Conservation (phyloP, 2,888 invertebrate genomes). For the Resseliella maxima region DNA sequence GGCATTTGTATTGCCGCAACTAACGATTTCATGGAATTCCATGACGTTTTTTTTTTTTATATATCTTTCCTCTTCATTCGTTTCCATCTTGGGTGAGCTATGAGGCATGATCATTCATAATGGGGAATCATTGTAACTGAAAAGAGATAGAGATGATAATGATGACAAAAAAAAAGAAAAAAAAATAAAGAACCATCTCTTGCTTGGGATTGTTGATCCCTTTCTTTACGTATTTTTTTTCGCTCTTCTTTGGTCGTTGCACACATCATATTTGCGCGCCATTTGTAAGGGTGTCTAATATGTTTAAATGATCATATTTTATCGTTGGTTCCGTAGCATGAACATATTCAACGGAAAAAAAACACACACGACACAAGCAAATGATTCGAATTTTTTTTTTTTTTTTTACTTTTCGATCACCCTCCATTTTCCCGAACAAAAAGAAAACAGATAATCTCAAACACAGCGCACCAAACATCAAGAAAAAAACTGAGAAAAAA, state of each 20-base stretch:
- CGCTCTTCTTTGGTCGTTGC: neutral
- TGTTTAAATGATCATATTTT: slow-evolving; percentile 43
- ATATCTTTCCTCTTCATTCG: neutral
- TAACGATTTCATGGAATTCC: neutral
- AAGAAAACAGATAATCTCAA: slow-evolving; percentile 41
- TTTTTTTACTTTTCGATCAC: neutral
- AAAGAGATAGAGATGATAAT: neutral
- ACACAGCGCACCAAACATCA: neutral
- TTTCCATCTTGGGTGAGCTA: neutral
- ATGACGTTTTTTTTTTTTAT: neutral
- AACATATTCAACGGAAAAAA: neutral
- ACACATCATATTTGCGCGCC: slow-evolving; percentile 15
- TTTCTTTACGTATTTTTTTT: neutral
- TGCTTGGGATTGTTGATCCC: neutral
- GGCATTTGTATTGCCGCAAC: neutral
- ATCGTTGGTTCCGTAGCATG: neutral
- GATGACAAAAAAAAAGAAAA: neutral
- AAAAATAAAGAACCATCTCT: neutral
- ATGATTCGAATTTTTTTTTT: neutral
- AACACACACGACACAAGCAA: neutral
- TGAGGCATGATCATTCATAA: neutral
- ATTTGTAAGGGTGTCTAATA: slow-evolving; percentile 21
- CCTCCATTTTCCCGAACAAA: neutral
- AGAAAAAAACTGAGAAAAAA: neutral
- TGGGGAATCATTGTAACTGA: slow-evolving; percentile 16